Percentiles rank a stretch among this genome's conserved stretches.
Conservation (phyloP, 23 tunicate species). For the Corella eumyota region DNA sequence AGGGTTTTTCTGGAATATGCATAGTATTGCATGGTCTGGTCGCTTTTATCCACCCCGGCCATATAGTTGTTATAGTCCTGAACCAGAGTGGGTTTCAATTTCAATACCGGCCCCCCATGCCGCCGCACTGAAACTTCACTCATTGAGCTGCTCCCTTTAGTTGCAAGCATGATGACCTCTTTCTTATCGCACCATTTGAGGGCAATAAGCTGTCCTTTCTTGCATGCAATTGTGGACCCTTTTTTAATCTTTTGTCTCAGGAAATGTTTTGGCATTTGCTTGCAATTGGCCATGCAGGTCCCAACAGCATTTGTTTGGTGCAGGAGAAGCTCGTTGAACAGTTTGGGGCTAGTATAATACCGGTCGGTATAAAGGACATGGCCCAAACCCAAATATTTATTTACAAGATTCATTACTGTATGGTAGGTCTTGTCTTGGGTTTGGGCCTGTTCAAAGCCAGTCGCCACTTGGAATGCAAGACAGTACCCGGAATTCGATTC, state of each 20-base stretch:
- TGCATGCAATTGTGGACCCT: neutral
- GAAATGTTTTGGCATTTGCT: neutral
- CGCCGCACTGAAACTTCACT: neutral
- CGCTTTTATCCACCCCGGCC: constrained; percentile 10
- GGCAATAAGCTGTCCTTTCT: neutral
- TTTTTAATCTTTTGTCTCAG: neutral
- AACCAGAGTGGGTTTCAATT: constrained; percentile 11
- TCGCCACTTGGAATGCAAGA: neutral
- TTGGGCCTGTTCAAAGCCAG: neutral
- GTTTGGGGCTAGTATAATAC: neutral
- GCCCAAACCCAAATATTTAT: neutral
- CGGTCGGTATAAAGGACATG: neutral
- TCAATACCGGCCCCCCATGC: neutral
- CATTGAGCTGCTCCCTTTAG: neutral
- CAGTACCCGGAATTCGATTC: neutral
- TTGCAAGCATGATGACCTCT: neutral
- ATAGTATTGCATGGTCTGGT: constrained; percentile 11
- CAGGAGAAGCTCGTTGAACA: neutral
- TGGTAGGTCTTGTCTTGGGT: neutral
- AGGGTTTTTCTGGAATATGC: constrained; percentile 4
- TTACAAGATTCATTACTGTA: neutral
- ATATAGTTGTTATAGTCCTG: constrained; percentile 15
- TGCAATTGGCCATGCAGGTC: neutral
- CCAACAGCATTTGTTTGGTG: neutral
- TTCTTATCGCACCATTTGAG: neutral